Base-by-base conservation (phyloP, 2,113 vertebrate genomes). In the Synodontis membranacea region DNA sequence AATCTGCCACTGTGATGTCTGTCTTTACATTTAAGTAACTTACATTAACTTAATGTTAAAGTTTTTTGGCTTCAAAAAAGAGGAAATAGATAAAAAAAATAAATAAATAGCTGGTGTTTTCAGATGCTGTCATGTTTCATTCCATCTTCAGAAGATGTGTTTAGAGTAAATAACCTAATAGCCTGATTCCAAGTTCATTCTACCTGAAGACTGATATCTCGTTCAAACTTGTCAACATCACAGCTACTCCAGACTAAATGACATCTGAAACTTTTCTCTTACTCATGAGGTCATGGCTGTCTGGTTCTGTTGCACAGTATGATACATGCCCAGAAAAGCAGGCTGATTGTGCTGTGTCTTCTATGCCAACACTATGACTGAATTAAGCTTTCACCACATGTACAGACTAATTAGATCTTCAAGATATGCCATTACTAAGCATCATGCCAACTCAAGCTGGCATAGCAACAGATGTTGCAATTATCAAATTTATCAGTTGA, bases 361-460 rank as follows among this genome's bases (percentile, higher is more conserved):
- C 64, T 81, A 84, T 86, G 72, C 86, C 75, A 80, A 87, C 75
- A 80, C 72, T 42, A 81, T 34, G 70, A 84, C 54, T 68, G 76
- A 48, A 42, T n/a, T 86, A 48, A 15, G 46, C 66, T 78, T 75
- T 80, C 84, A 31, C 72, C 62, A 44, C 62, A 83, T 87, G 86
- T 78, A 66, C 62, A 80, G 85, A n/a, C 72, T 90, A 85, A 88
- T 90, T 87, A 88, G 80, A 48, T 83, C 87, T 82, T 85, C 64
- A 88, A 90, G 74, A 87, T 81, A 83, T 87, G 80, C 46, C 86
- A 84, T 87, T 75, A 85, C 58, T 82, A 52, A 52, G n/a, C 15
- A 4, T 78, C 52, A 78, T 50, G 46, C 75, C 70, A 74, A 2
- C 23, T 74, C 21, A 74, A 14, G 42, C 70, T 74, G 70, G 15